Base-by-base conservation (phyloP, 2,888 invertebrate species). In the Sesamia inferens region DNA sequence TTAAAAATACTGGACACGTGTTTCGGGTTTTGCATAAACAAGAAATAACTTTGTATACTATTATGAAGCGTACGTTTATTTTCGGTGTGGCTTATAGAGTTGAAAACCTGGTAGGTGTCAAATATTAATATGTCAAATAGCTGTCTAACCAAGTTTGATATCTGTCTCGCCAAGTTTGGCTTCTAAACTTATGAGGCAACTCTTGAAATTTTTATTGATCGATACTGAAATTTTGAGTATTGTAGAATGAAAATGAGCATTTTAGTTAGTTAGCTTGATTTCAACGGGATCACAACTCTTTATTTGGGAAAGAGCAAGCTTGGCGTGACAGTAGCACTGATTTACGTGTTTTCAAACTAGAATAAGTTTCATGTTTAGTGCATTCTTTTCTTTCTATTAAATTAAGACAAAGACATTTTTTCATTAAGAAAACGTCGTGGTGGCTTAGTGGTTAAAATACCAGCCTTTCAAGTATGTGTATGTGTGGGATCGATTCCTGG, bases 11-110 rank as follows among this genome's bases (percentile, higher is more conserved):
- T 31, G 31, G 31, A 31, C 31, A 31, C 31, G 31, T 31, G 31
- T 31, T 31, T 31, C 31, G 31, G 31, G 31, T 31, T 31, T 31
- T 3, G 31, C 31, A 31, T 31, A 31, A 2, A 31, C 31, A 31
- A 31, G n/a, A 31, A 31, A 31, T 31, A 31, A 31, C 31, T 31
- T 31, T 31, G 31, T 31, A 31, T 31, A 31, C 31, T 1, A 31
- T 55, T 63, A 59, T 71, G 16, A 24, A 24, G 13, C 22, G 0
- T n/a, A 57, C 5, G 39, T 65, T 66, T 82, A 72, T 72, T 82
- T 63, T 44, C 7, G 19, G 54, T 39, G 19, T 42, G 19, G 0
- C 47, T 58, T 10, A 22, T 47, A n/a, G 10, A 61, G 58, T 22
- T 16, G 22, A 8, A 39, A 51, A 51, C 1, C n/a, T 31, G 22